Evolutionary conservation across 2,797 vertebrate genomes (phyloP), one percentile per base, ranked within the genome.

Genomic region (Helicolenus hilgendorfi): DNA sequence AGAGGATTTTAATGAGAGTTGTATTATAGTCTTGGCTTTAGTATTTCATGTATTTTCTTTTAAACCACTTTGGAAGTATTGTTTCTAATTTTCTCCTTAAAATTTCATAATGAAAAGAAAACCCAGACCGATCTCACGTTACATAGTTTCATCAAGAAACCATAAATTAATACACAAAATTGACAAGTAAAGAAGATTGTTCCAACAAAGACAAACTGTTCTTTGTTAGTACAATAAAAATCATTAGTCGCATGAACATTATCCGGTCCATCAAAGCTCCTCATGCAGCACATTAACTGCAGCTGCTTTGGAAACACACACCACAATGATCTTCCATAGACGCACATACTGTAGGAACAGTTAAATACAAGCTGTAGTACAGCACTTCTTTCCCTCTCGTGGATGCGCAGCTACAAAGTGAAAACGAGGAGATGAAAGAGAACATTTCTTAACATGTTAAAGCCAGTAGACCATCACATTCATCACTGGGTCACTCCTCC

Each of bases 391-490:
- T 6, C 49, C 49, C 56, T 59, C 38, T 29, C 1, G 9, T 6
- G 38, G 70, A 71, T 1, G 73, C 18, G 56, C 27, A 45, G 83
- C 78, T 73, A n/a, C 77, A 27, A 15, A 56, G 84, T 68, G 72
- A 79, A 81, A 77, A 56, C 5, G 0, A 41, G 80, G 33, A 84
- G 93, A 97, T 95, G 91, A 96, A 96, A 94, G 90, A 53, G 70
- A 87, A 64, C 60, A 41, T 84, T 71, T 92, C 80, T 89, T 62
- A 83, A 90, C 92, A 92, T 88, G 93, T 87, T 80, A 87, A 77
- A 95, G 81, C 88, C 96, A 97, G 82, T 88, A 5, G 96, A 97
- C 96, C 97, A 97, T 97, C 97, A 97, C 95, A 95, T 96, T 88
- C 94, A 93, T 87, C 87, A 79, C 81, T n/a, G 82, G 88, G 83